Evolutionary conservation across 2,797 vertebrate species (phyloP), one percentile per base, ranked within the genome.

Genomic region (Pachyuromys duprasi): DNA sequence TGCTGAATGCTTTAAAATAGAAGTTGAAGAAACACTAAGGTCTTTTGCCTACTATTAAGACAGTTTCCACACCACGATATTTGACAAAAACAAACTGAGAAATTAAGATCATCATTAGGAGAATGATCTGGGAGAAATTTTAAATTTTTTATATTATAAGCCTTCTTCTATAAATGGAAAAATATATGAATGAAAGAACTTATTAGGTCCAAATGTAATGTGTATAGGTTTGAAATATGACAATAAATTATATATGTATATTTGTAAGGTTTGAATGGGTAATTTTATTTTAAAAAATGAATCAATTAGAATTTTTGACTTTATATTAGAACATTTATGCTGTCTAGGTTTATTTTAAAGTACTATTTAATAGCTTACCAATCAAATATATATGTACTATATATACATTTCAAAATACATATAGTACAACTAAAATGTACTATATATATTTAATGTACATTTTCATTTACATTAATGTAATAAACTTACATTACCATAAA

Each of bases 71-170:
- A 90, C 7, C 65, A 83, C 75, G 20, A 62, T 31, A 33, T 94
- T 93, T 91, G 83, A 62, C 2, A 57, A 70, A 93, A 53, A 63
- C 14, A 83, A 49, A 87, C 67, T 69, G 36, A 87, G 14, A 96
- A 92, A 86, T 94, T 82, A 81, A 95, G 36, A 63, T 55, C 55
- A 11, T 63, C 69, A 0, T 86, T 63, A 74, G 4, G 87, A 69
- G 80, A 22, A 28, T 67, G n/a, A 76, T 45, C 18, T 79, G 28
- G 20, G 31, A 39, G 57, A 31, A 92, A 55, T 26, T 60, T 57
- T 42, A 80, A 36, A 92, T 70, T 31, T 67, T 94, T 67, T 9
- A 22, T 84, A 45, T 28, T 53, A 33, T 3, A 22, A 0, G 42
- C 70, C 14, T 82, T 70, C 12, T 60, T 33, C 45, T 76, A 86